phyloP scores from a whole-genome alignment of 2,113 vertebrate species.

The Paramisgurnus dabryanus region DNA sequence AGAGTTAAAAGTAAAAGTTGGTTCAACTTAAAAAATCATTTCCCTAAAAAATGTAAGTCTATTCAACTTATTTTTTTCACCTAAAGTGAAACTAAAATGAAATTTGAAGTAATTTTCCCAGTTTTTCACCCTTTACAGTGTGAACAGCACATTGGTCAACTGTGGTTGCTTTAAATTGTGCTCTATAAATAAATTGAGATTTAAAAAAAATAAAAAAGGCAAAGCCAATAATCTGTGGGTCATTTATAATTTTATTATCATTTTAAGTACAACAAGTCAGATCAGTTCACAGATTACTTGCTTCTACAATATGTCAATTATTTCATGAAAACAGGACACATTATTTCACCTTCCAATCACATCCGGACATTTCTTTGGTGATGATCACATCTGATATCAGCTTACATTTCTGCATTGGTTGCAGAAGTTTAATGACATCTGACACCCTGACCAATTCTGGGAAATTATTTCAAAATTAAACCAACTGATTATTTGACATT shows the following conservation, averaged over 20 bases:
- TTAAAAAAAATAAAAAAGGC: neutral
- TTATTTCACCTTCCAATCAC: constrained; percentile 60
- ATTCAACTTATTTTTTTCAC: too few relatives aligned
- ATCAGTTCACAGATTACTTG: constrained; percentile 69
- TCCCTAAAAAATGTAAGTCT: too few relatives aligned
- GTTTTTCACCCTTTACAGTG: too few relatives aligned
- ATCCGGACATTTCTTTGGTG: constrained; percentile 72
- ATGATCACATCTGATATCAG: constrained; percentile 48
- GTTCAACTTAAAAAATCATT: too few relatives aligned
- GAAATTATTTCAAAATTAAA: constrained; percentile 40
- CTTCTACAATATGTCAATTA: constrained; percentile 67
- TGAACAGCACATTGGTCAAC: too few relatives aligned
- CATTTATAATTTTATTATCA: constrained; percentile 77
- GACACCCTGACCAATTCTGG: neutral
- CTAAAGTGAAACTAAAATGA: too few relatives aligned
- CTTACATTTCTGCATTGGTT: constrained; percentile 30
- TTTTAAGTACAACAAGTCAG: constrained; percentile 68
- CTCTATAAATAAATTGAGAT: neutral
- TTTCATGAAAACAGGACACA: constrained; percentile 68
- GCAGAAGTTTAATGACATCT: constrained; percentile 23
- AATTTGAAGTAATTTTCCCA: too few relatives aligned
- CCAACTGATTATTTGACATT: constrained; percentile 50
- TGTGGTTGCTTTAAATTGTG: too few relatives aligned
- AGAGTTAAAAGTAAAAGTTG: too few relatives aligned
- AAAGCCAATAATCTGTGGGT: constrained; percentile 62